These are phyloP conservation scores for Drosophila nannoptera DNA, from an alignment of 1,140 invertebrate species.

Conservation along the genomic window DNA sequence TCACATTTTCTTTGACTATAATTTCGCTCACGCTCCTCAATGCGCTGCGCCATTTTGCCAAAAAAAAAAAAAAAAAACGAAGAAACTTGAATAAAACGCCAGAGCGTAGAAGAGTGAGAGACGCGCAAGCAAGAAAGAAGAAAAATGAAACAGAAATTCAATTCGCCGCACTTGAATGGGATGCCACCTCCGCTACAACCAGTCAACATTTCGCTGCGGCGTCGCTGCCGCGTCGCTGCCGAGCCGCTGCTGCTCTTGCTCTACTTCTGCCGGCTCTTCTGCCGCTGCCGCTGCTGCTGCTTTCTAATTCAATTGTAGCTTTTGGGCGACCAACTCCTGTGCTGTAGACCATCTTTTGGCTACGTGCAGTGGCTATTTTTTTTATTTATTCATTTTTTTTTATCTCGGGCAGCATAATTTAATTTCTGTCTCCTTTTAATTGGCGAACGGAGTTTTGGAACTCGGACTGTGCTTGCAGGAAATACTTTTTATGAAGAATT, in stretches of 20 bases:
- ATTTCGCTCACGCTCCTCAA: slow-evolving; percentile 47
- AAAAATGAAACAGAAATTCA: slow-evolving; percentile 53
- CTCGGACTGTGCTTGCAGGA: no score
- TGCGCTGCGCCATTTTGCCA: slow-evolving; percentile 64
- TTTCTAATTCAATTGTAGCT: slow-evolving; percentile 66
- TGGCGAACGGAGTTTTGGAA: slow-evolving; percentile 42
- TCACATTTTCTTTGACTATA: slow-evolving; percentile 73
- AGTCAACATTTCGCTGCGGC: slow-evolving; percentile 35
- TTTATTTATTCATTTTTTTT: background rate
- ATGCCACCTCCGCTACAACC: slow-evolving; percentile 32
- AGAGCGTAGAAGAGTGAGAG: slow-evolving; percentile 2
- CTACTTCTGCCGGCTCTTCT: background rate
- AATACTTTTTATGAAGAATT: slow-evolving; percentile 24
- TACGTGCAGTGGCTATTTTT: background rate
- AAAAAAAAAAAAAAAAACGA: background rate
- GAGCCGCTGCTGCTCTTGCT: background rate
- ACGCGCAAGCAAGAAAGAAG: background rate
- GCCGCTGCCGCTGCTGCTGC: background rate
- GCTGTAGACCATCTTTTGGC: slow-evolving; percentile 17
- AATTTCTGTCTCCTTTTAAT: slow-evolving; percentile 79
- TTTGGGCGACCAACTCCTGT: slow-evolving; percentile 28
- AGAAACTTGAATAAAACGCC: slow-evolving; percentile 26
- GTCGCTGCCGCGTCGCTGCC: no score
- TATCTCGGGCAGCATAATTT: slow-evolving; percentile 68
- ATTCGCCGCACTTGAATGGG: slow-evolving; percentile 73